Base-by-base conservation (phyloP, 2,797 vertebrate species). In the Enteromius radiatus region DNA sequence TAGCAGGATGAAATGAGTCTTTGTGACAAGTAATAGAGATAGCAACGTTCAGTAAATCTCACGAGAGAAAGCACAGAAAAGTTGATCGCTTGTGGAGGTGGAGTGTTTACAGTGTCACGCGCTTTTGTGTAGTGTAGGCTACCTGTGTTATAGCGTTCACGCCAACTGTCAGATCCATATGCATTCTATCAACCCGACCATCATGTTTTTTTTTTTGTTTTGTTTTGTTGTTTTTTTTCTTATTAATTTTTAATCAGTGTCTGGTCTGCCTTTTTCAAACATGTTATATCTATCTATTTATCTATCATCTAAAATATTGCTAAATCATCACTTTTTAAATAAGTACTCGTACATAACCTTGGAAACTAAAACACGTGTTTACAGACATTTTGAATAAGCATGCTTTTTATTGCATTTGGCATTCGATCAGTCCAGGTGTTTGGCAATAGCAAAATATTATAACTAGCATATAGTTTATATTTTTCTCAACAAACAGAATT, bases 41-140 rank as follows among this genome's bases (percentile, higher is more conserved):
- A 15, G 41, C 67, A 70, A 47, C 36, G 36, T 59, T 80, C 12
- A 71, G 38, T 71, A 71, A 33, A 43, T 71, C 79, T 81, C 54
- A 73, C 14, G 68, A 64, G 79, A 74, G 79, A 74, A 38, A 81
- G 28, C 12, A 47, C 54, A 43, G 41, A 73, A 80, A 81, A 81
- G 79, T 81, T 73, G 41, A 33, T 38, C 76, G 76, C 45, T 67
- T 33, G 33, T 78, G 63, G 45, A 52, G 38, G 43, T 38, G 45
- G 43, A 79, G 64, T 64, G 69, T 64, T 74, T 49, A 80, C 26
- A 73, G 77, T 81, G 68, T 36, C 68, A 49, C 8, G 28, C 41
- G 68, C 28, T 61, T 61, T 63, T 76, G 11, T 67, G 33, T 67
- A 38, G 33, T 38, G 33, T 17, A 56, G 54, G n/a, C 52, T 73